Evolutionary conservation across 2,888 invertebrate species (phyloP), one percentile per base, ranked within the genome.

Genomic region (Standfussiana lucernea): DNA sequence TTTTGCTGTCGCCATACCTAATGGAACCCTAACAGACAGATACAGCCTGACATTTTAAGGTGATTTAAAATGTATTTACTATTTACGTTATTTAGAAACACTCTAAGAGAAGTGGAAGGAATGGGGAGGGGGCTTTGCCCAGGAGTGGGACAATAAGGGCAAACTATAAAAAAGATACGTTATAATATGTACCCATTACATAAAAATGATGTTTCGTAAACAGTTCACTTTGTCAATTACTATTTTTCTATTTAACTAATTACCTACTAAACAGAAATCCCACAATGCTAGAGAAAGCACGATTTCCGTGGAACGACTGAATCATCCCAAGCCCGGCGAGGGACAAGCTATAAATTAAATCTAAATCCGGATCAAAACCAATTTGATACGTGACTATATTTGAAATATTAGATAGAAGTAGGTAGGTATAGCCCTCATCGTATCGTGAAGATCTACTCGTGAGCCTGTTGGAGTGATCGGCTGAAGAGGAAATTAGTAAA

Each of bases 281-380:
- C 32, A n/a, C 32, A 21, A 15, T 28, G 28, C 21, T 37, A 45
- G 5, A 45, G 69, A 15, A 32, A 40, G 56, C 35, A 56, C 28
- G 59, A 69, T 72, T 70, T 53, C 28, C n/a, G 40, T 32, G 45
- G 59, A 37, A 47, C 53, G 61, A 72, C 45, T 53, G 73, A 64
- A 47, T 67, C 18, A 76, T 56, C 37, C 86, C 32, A 32, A 71
- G n/a, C 62, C 66, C 47, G 47, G 45, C 83, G 72, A 70, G 86
- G 67, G 59, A 69, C 66, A 73, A 62, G 70, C 78, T 71, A 86
- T 78, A 86, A 83, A 86, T 83, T 86, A 83, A 83, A 86, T 86
- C 83, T 61, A 77, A 83, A 86, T 83, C 83, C 83, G 83, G 70
- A 83, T 62, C 86, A 68, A 67, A 86, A 77, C 71, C 86, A 83